Evolutionary conservation across 2,797 vertebrate species (phyloP), one percentile per base, ranked within the genome.

Genomic region (Coilia nasus): DNA sequence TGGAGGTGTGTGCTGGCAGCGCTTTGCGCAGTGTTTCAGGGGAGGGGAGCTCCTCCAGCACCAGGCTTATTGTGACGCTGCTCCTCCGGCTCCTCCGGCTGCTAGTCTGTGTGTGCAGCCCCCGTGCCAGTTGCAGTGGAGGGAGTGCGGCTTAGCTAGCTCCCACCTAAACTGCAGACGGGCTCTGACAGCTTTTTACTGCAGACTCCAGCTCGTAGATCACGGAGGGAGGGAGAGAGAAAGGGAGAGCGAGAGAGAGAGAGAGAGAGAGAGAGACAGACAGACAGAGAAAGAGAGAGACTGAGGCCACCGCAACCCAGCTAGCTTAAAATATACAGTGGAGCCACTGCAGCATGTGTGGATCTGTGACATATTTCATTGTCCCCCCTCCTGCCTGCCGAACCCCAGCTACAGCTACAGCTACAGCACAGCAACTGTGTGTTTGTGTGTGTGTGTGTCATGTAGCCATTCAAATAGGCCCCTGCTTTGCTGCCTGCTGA

Each of bases 271-370:
- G 67, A 75, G 67, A 19, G 67, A 75, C 25, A 41, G 3, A 14
- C 11, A 57, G 56, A 57, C 12, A 57, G 57, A 59, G 57, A 59
- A 14, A 54, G 50, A 54, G 57, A 59, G 57, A 21, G 57, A 75
- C 67, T 75, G 71, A 78, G 71, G 71, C 71, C 35, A 78, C 71
- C 71, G 31, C 71, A 78, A 78, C 71, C 71, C 15, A 21, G 35
- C 71, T 78, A 44, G 35, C 71, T 78, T 78, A 78, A 78, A 78
- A 78, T 78, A 78, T 78, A 78, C 71, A 78, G 71, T 78, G 71
- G 89, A 87, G 84, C 90, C 87, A 88, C 90, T 86, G 90, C 87
- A 54, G 88, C 90, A 85, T 85, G 83, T 88, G 88, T 87, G 83
- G 85, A 81, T 83, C 41, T 28, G 54, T 60, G 64, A 44, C 50